Evolutionary conservation across 37 sponge, comb jelly and placozoan genomes (phyloP), one percentile per base, ranked within the genome.

Genomic region (Ianthella basta): DNA sequence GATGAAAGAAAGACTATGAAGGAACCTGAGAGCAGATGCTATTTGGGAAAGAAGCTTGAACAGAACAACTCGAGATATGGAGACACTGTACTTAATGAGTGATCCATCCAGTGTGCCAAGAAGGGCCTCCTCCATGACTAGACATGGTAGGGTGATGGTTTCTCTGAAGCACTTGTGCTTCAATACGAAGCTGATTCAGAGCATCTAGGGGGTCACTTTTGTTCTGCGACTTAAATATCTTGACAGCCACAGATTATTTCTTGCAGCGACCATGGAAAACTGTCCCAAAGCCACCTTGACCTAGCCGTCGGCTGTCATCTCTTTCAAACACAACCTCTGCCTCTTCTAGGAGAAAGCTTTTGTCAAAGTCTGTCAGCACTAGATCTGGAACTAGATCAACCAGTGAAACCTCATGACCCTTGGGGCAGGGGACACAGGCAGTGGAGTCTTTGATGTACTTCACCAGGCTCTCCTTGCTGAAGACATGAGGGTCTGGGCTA

Each of bases 381-480:
- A 96, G 88, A 50, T 96, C 97, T 24, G 97, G 97, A 25, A 91
- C 94, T 20, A 96, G 82, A 41, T 96, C 92, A 19, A 56, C 56
- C 14, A 95, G 86, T 0, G 60, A 39, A 1, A 89, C 92, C 0
- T 80, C 81, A 75, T 93, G 88, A 30, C 75, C 66, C 3, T 59
- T 50, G 3, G 81, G 75, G 0, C 55, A 18, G 5, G 44, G 41
- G 14, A 82, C 72, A 34, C 78, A 66, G 1, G 64, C 20, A 66
- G 35, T 32, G 39, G 87, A 55, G 44, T 87, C 84, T 1, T 82
- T 80, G 14, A 79, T 54, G 32, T 88, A 85, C 29, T 33, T 20
- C n/a, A 86, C 53, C 25, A 84, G 86, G 6, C 80, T 55, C 25
- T 87, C 88, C 29, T 82, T 77, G 24, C 44, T 41, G 50, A 93